These are phyloP conservation scores for Danaus melanippus DNA, from an alignment of 1,140 invertebrate species.

Conservation along the genomic window DNA sequence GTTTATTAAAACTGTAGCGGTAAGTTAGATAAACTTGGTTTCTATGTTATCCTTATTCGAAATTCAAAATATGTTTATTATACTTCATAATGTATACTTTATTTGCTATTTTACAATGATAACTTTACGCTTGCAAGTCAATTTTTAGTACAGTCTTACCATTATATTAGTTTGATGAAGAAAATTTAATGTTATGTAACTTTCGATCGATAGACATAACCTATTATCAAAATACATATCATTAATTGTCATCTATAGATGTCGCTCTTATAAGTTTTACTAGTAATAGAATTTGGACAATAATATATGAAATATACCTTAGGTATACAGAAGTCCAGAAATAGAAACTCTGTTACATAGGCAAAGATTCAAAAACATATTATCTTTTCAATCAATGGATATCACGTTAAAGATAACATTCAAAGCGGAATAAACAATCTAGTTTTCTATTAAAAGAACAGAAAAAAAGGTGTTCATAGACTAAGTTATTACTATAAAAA, in stretches of 20 bases:
- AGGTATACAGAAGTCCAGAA: too few relatives aligned
- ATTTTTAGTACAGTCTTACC: not conserved
- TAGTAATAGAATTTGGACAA: too few relatives aligned
- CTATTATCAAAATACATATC: slow-evolving; percentile 22
- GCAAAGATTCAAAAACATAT: too few relatives aligned
- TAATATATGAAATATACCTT: too few relatives aligned
- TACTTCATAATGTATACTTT: not conserved
- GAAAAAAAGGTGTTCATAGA: too few relatives aligned
- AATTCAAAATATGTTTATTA: slow-evolving; percentile 16
- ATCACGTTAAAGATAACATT: too few relatives aligned
- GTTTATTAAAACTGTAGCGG: slow-evolving; percentile 10
- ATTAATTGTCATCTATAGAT: not conserved
- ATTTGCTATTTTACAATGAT: not conserved
- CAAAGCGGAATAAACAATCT: too few relatives aligned
- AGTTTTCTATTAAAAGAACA: too few relatives aligned
- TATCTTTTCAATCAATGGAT: too few relatives aligned
- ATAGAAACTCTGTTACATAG: too few relatives aligned
- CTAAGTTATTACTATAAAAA: too few relatives aligned
- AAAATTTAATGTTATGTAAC: slow-evolving; percentile 23
- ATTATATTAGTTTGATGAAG: not conserved
- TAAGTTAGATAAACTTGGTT: slow-evolving; percentile 22
- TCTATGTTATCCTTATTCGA: slow-evolving; percentile 9
- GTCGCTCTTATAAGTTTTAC: too few relatives aligned
- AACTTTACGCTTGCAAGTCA: not conserved
- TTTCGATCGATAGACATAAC: slow-evolving; percentile 24